Percentiles rank a stretch among this genome's conserved stretches.
These are phyloP conservation scores for Diachasma alloeum DNA, from an alignment of 1,140 invertebrate genomes.

Conservation along the genomic window DNA sequence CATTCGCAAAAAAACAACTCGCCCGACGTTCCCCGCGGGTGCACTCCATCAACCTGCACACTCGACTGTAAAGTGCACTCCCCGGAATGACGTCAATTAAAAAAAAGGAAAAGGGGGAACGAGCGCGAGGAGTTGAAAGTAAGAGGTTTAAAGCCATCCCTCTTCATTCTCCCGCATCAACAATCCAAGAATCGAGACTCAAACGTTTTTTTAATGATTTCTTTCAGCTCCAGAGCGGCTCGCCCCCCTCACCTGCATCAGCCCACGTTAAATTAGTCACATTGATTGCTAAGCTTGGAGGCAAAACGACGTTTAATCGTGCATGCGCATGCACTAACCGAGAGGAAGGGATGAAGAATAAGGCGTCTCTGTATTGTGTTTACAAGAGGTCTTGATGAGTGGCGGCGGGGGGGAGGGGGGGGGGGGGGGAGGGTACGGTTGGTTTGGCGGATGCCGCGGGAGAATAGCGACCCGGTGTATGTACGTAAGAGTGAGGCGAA, in stretches of 20 bases:
- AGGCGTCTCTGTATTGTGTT: background rate
- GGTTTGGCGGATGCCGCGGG: too few species aligned
- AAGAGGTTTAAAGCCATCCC: background rate
- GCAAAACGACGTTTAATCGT: background rate
- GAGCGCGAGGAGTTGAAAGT: background rate
- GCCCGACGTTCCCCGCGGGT: conserved; percentile 5
- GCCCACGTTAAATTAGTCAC: background rate
- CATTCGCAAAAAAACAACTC: background rate
- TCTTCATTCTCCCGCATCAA: background rate
- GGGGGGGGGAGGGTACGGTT: background rate
- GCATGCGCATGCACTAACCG: background rate
- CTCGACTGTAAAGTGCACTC: conserved; percentile 25
- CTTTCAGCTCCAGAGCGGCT: background rate
- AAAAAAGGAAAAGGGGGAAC: background rate
- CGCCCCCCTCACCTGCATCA: background rate
- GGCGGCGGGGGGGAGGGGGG: too few species aligned
- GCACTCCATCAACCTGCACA: conserved; percentile 21
- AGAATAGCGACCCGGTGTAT: background rate
- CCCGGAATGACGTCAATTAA: conserved; percentile 16
- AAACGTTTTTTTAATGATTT: background rate
- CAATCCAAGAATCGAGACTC: background rate
- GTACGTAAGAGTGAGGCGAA: conserved; percentile 11
- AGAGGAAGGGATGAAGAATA: background rate
- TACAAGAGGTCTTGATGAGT: background rate
- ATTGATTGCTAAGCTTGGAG: background rate